Conservation (phyloP, 2,113 vertebrate species). For the Numida meleagris region DNA sequence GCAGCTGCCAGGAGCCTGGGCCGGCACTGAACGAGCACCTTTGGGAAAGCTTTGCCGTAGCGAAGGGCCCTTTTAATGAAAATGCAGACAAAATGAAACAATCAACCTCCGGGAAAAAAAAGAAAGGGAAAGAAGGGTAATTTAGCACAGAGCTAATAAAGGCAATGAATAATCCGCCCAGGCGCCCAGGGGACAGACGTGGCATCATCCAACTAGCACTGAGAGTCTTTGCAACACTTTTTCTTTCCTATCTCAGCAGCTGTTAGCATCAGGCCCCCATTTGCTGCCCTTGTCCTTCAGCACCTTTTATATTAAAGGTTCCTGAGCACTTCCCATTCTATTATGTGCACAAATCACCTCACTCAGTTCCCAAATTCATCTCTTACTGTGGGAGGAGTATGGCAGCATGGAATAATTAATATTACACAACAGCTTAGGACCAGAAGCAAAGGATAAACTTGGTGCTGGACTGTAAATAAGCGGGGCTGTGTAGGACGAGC, state of each 20-base stretch:
- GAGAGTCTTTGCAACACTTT: background rate
- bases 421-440: background rate
- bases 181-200: background rate
- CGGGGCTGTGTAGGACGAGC: background rate
- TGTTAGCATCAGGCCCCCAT: background rate
- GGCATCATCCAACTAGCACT: background rate
- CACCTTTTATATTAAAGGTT: background rate
- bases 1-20: background rate
- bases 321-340: background rate
- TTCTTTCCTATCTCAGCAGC: background rate
- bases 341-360: background rate
- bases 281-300: background rate
- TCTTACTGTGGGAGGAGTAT: background rate
- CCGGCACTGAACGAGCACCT: background rate
- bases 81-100: slow-evolving; percentile 8
- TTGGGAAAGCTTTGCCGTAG: background rate
- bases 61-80: background rate
- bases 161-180: background rate
- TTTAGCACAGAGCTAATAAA: slow-evolving; percentile 37
- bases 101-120: slow-evolving; percentile 7
- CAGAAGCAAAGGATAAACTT: background rate
- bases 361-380: background rate
- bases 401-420: background rate
- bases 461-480: background rate
- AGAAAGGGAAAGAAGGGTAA: background rate